phyloP scores from a whole-genome alignment of 2,113 vertebrate genomes.

The Corapipo altera region DNA sequence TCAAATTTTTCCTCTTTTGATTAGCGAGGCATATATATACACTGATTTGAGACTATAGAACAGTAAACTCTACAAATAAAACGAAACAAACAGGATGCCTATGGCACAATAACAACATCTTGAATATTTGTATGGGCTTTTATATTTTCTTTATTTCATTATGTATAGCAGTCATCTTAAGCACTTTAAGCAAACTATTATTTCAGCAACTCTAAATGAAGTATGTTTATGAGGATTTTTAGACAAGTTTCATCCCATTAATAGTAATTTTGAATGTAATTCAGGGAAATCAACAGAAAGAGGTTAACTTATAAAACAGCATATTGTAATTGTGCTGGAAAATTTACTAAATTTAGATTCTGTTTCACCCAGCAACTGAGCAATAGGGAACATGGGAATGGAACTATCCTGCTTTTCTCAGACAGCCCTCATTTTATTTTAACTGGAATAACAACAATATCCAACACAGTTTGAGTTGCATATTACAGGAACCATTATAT shows the following conservation, averaged over 20 bases:
- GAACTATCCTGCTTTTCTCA: conserved; percentile 34
- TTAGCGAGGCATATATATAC: neutral
- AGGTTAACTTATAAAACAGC: neutral
- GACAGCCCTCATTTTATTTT: conserved; percentile 37
- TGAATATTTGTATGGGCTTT: neutral
- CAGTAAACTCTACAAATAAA: neutral
- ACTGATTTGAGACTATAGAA: neutral
- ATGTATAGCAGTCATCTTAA: neutral
- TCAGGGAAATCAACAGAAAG: neutral
- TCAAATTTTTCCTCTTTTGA: neutral
- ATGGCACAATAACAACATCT: neutral
- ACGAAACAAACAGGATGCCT: neutral
- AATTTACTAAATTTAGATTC: conserved; percentile 55
- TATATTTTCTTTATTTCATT: neutral
- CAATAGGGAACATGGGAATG: conserved; percentile 29
- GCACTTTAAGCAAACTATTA: neutral
- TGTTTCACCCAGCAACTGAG: neutral
- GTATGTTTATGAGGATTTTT: neutral
- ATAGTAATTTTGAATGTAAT: neutral
- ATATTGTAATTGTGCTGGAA: neutral
- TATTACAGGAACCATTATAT: neutral
- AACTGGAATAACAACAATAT: conserved; percentile 42
- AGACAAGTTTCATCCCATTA: neutral
- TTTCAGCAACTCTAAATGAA: neutral
- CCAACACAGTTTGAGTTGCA: neutral